These are phyloP conservation scores for Siderastrea radians DNA, from an alignment of 92 coral and sea anemone genomes.

Conservation along the genomic window DNA sequence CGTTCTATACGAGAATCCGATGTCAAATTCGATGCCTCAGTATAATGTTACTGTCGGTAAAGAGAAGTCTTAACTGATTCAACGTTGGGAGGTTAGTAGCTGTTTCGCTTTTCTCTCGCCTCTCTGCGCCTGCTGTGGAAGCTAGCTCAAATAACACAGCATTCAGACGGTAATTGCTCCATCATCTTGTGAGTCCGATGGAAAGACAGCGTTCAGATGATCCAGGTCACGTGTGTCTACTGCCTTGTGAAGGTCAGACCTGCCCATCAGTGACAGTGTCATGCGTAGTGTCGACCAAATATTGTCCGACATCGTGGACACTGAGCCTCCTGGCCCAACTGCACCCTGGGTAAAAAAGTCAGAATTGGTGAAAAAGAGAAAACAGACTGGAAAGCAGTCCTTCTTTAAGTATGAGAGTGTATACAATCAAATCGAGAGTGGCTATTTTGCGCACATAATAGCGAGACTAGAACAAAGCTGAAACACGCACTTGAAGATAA, in stretches of 20 bases:
- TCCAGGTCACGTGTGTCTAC: slow-evolving; percentile 92
- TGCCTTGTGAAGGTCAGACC: slow-evolving; percentile 90
- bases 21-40: no score
- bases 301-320: slow-evolving; percentile 98
- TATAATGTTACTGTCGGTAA: no score
- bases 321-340: slow-evolving; percentile 68
- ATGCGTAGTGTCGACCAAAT: slow-evolving; percentile 99
- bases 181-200: slow-evolving; percentile 30
- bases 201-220: slow-evolving; percentile 86
- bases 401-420: not conserved
- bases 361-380: not conserved
- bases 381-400: not conserved
- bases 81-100: not conserved
- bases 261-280: slow-evolving; percentile 97
- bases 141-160: not conserved
- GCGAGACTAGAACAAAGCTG: no score
- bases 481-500: no score
- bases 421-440: no score
- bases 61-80: no score
- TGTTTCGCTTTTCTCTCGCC: not conserved
- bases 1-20: no score
- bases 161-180: slow-evolving; percentile 34
- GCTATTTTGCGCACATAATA: no score
- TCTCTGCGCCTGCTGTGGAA: not conserved
- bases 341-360: slow-evolving; percentile 71